Percentiles rank a stretch among this genome's conserved stretches.
Evolutionary conservation across 2,113 vertebrate species (phyloP).

Genomic region (Xiphophorus couchianus): DNA sequence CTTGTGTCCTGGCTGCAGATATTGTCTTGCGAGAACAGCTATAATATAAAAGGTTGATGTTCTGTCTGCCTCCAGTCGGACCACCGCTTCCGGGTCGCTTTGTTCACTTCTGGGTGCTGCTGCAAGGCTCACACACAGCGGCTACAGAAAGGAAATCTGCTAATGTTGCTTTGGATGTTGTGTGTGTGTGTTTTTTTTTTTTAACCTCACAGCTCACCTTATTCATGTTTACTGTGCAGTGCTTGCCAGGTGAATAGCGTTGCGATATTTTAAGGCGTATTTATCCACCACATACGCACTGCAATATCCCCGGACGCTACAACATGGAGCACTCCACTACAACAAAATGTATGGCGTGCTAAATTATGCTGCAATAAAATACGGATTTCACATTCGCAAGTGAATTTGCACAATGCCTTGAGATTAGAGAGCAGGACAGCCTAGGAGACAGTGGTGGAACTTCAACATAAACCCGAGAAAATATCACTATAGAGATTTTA

Average conservation of each 20-base stretch:
- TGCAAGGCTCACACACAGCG: slow-evolving; percentile 56
- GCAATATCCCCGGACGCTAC: neutral
- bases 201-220: slow-evolving; percentile 24
- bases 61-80: slow-evolving; percentile 81
- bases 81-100: slow-evolving; percentile 92
- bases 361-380: neutral
- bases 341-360: neutral
- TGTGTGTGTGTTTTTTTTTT: neutral
- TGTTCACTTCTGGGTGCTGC: slow-evolving; percentile 91
- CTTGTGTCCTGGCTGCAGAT: slow-evolving; percentile 78
- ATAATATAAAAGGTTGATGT: slow-evolving; percentile 79
- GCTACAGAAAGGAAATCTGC: slow-evolving; percentile 19
- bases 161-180: slow-evolving; percentile 15
- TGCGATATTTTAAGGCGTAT: neutral
- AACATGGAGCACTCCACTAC: neutral
- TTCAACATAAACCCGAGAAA: too few species aligned
- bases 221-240: slow-evolving; percentile 2
- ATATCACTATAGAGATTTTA: too few species aligned
- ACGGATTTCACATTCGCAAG: neutral
- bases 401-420: too few species aligned
- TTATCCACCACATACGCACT: neutral
- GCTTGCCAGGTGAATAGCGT: neutral
- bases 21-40: slow-evolving; percentile 75
- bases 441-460: too few species aligned
- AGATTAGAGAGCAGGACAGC: too few species aligned